A percentile compares a stretch with the other conserved stretches of the same genome.
These are phyloP conservation scores for Harpegnathos saltator DNA, from an alignment of 1,140 invertebrate genomes.

Conservation along the genomic window DNA sequence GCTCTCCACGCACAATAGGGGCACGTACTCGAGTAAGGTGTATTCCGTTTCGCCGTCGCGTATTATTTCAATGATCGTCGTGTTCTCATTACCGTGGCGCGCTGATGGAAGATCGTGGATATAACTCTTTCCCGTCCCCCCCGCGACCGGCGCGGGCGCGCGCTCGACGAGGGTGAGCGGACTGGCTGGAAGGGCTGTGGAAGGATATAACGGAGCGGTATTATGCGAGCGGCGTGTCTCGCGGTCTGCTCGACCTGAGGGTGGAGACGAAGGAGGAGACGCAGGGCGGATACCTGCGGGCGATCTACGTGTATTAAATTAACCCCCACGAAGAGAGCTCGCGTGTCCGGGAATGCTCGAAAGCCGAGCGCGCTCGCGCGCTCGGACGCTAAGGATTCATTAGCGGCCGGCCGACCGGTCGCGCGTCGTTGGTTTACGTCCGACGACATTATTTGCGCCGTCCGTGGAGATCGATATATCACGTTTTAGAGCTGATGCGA, in stretches of 20 bases:
- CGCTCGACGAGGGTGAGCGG: conserved; percentile 26
- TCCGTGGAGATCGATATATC: conserved; percentile 47
- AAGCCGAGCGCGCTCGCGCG: conserved; percentile 3
- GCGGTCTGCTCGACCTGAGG: conserved; percentile 56
- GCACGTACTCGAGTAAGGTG: conserved; percentile 66
- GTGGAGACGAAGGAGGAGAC: conserved; percentile 69
- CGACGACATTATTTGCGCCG: conserved; percentile 34
- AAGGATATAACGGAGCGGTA: conserved; percentile 70
- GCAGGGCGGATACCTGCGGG: conserved; percentile 79
- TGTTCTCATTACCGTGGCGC: conserved; percentile 73
- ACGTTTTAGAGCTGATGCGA: conserved; percentile 28
- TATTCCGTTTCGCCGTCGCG: conserved; percentile 71
- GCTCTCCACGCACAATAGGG: conserved; percentile 5
- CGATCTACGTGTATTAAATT: conserved; percentile 83
- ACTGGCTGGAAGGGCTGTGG: conserved; percentile 39
- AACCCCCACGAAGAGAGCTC: conserved; percentile 71
- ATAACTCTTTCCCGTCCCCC: conserved; percentile 55
- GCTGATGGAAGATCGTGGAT: conserved; percentile 54
- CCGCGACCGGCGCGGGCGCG: conserved; percentile 12
- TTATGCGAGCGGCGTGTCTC: conserved; percentile 68
- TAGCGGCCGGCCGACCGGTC: conserved; percentile 32
- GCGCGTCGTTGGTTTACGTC: conserved; percentile 18
- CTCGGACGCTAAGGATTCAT: conserved; percentile 67
- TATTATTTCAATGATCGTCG: conserved; percentile 76
- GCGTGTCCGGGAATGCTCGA: conserved; percentile 57